Evolutionary conservation across 1,140 invertebrate genomes (phyloP), one percentile per base, ranked within the genome.

Genomic region (Tribolium madens): DNA sequence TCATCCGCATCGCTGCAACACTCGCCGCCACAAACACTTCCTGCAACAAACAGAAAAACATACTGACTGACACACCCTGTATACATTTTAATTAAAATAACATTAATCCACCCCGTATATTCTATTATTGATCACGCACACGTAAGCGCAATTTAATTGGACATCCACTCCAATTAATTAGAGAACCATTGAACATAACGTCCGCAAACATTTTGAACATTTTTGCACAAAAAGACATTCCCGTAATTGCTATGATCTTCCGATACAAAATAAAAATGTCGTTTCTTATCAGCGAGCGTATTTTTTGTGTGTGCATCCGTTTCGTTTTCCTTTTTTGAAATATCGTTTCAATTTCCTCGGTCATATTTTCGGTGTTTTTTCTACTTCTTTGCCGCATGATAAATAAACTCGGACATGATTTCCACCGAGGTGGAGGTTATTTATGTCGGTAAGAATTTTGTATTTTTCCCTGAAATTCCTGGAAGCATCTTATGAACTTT

Each of bases 1-100:
- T 92, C 91, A 36, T 88, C 87, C 31, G 89, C 87, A 36, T 83
- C 84, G 52, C 87, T 87, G 84, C 91, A 92, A 81, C 91, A 92
- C 50, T 88, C 84, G 0, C 90, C 90, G 14, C 86, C 86, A 79
- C 91, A 91, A 74, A 88, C 87, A 60, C 85, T 86, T 85, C 88
- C 88, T 88, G 81, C 10, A 83, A 82, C 17, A 81, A 76, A 76
- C 76, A 57, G 71, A 60, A 75, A 68, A 47, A 17, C n/a, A n/a
- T n/a, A n/a, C n/a, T n/a, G n/a, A n/a, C n/a, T n/a, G n/a, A n/a
- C n/a, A n/a, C n/a, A 26, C 21, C 1, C 21, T 4, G 1, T 4
- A 5, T 26, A 26, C 3, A 26, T 3, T 10, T 31, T 6, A 7
- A 31, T 18, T 57, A 33, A 21, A 53, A 13, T 53, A 10, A 2